A percentile compares a stretch with the other conserved stretches of the same genome.
Conservation (phyloP, 2,888 invertebrate species). For the Lordiphosa fenestrarum region DNA sequence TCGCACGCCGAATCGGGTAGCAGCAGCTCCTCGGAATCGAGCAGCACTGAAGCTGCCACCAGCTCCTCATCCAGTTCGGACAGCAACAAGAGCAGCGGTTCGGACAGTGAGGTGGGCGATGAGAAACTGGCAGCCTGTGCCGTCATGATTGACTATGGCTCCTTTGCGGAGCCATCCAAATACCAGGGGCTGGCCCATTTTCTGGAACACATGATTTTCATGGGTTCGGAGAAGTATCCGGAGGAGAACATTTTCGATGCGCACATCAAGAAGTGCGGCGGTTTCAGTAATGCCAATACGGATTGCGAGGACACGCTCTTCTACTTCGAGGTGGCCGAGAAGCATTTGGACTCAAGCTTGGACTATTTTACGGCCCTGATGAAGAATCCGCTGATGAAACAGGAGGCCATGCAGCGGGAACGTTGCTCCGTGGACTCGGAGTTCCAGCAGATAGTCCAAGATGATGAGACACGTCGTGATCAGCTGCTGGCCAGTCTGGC, state of each 20-base stretch:
- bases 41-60: conserved; percentile 40
- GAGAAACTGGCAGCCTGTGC: conserved; percentile 86
- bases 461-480: conserved; percentile 88
- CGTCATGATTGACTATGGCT: conserved; percentile 88
- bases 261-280: conserved; percentile 91
- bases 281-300: conserved; percentile 92
- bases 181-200: conserved; percentile 92
- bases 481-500: conserved; percentile 88
- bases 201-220: conserved; percentile 95
- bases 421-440: conserved; percentile 94
- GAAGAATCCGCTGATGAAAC: conserved; percentile 90
- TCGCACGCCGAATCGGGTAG: conserved; percentile 56
- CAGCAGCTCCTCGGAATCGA: conserved; percentile 23
- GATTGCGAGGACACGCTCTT: conserved; percentile 93
- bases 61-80: conserved; percentile 36
- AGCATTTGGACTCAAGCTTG: conserved; percentile 87
- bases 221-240: conserved; percentile 96
- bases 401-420: conserved; percentile 92
- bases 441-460: conserved; percentile 89
- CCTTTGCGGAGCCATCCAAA: conserved; percentile 89
- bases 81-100: conserved; percentile 11
- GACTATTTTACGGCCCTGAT: conserved; percentile 94
- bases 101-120: conserved; percentile 62
- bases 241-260: conserved; percentile 91
- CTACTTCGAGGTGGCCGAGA: conserved; percentile 93